A percentile compares a stretch with the other conserved stretches of the same genome.
phyloP scores from a whole-genome alignment of 2,797 vertebrate genomes.

The Potorous gilbertii region DNA sequence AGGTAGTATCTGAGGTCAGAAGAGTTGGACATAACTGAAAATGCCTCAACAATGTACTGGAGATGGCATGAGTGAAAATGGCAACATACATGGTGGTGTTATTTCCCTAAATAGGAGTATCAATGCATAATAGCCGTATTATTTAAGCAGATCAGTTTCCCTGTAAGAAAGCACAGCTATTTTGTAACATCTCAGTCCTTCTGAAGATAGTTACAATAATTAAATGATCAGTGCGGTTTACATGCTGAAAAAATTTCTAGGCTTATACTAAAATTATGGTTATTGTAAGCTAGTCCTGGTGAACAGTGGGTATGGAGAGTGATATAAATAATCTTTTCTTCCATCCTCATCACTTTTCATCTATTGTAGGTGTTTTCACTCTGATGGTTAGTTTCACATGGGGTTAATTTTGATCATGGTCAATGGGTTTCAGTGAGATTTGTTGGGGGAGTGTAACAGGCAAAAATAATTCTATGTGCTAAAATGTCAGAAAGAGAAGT shows the following conservation, averaged over 20 bases:
- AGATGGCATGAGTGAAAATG: background rate
- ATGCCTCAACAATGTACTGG: background rate
- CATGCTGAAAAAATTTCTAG: background rate
- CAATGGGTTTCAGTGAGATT: background rate
- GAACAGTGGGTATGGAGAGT: background rate
- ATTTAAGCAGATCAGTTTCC: background rate
- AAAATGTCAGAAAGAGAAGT: slow-evolving; percentile 20
- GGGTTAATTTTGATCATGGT: slow-evolving; percentile 4
- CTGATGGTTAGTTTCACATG: slow-evolving; percentile 15
- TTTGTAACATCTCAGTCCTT: background rate
- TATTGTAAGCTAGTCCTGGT: background rate
- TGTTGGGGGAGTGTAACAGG: background rate
- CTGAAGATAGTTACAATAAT: background rate
- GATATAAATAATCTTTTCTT: background rate
- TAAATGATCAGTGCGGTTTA: background rate
- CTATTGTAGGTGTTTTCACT: background rate
- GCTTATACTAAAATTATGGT: background rate
- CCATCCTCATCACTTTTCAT: background rate
- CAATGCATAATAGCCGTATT: background rate
- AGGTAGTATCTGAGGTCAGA: background rate
- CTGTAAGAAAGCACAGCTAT: background rate
- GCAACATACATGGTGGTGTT: background rate
- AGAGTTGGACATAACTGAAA: background rate
- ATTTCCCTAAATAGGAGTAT: background rate
- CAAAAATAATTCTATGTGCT: background rate